A percentile compares a stretch with the other conserved stretches of the same genome.
phyloP scores from a whole-genome alignment of 2,888 invertebrate species.

The Autographa gamma region DNA sequence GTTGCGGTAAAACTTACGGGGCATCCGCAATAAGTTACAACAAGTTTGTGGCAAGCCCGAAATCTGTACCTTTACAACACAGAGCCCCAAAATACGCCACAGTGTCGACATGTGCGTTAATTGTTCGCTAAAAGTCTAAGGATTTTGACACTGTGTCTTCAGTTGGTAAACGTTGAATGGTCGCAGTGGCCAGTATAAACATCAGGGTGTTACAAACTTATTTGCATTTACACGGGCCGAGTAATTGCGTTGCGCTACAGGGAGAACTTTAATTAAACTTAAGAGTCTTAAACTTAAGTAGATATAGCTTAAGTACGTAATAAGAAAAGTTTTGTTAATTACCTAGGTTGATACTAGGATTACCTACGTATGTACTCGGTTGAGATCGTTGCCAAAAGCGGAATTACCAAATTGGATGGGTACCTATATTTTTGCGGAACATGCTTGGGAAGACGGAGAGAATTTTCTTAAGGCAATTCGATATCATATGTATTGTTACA shows the following conservation, averaged over 20 bases:
- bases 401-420: slow-evolving; percentile 56
- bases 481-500: slow-evolving; percentile 50
- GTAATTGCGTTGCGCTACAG: slow-evolving; percentile 87
- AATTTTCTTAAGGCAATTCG: slow-evolving; percentile 36
- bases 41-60: slow-evolving; percentile 69
- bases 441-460: slow-evolving; percentile 17
- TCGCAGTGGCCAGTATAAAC: slow-evolving; percentile 78
- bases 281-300: slow-evolving; percentile 83
- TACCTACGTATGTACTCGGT: slow-evolving; percentile 45
- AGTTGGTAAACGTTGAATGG: slow-evolving; percentile 63
- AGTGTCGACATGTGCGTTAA: slow-evolving; percentile 40
- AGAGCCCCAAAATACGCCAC: slow-evolving; percentile 33
- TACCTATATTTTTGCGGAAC: slow-evolving; percentile 38
- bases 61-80: slow-evolving; percentile 53
- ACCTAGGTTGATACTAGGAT: slow-evolving; percentile 67
- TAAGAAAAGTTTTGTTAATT: slow-evolving; percentile 83
- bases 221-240: slow-evolving; percentile 88
- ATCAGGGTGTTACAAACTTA: slow-evolving; percentile 83
- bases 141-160: slow-evolving; percentile 54
- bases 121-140: slow-evolving; percentile 36
- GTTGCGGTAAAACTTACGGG: slow-evolving; percentile 80
- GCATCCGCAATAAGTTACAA: slow-evolving; percentile 74
- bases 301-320: slow-evolving; percentile 80
- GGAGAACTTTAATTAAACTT: slow-evolving; percentile 87
- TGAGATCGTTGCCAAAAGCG: slow-evolving; percentile 59